These are phyloP conservation scores for Clistopyga incitator DNA, from an alignment of 2,888 invertebrate genomes.

Conservation along the genomic window DNA sequence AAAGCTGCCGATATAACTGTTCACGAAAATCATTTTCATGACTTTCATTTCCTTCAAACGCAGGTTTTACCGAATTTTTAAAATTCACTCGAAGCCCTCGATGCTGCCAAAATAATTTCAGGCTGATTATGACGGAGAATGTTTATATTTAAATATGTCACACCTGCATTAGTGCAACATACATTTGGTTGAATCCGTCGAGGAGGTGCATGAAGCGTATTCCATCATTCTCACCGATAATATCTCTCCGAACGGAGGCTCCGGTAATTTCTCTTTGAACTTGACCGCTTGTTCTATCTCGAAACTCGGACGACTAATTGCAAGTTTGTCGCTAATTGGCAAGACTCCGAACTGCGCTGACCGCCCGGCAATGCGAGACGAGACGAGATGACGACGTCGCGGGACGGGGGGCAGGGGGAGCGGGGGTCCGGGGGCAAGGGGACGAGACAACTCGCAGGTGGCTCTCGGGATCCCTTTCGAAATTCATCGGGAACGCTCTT, in stretches of 20 bases:
- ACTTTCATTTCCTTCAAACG: background rate
- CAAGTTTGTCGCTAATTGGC: conserved; percentile 65
- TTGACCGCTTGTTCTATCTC: conserved; percentile 52
- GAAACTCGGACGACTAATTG: conserved; percentile 62
- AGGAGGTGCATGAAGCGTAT: background rate
- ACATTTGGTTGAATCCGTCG: background rate
- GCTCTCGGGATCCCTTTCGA: conserved; percentile 71
- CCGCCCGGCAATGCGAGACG: background rate
- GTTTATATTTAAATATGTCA: background rate
- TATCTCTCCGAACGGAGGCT: conserved; percentile 46
- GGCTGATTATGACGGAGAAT: background rate
- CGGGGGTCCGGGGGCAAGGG: conserved; percentile 56
- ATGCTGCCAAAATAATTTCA: background rate
- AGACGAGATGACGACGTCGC: conserved; percentile 40
- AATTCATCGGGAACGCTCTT: conserved; percentile 77
- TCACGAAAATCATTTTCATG: background rate
- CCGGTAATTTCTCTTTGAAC: conserved; percentile 58
- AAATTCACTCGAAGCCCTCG: background rate
- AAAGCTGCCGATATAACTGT: background rate
- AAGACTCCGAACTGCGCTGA: conserved; percentile 20
- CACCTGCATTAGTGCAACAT: background rate
- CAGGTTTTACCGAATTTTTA: background rate
- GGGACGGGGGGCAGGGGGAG: conserved; percentile 27
- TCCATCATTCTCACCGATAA: conserved; percentile 34
- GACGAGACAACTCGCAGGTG: conserved; percentile 71